These are phyloP conservation scores for Pollimyrus isidori DNA, from an alignment of 2,113 vertebrate genomes.

Conservation along the genomic window DNA sequence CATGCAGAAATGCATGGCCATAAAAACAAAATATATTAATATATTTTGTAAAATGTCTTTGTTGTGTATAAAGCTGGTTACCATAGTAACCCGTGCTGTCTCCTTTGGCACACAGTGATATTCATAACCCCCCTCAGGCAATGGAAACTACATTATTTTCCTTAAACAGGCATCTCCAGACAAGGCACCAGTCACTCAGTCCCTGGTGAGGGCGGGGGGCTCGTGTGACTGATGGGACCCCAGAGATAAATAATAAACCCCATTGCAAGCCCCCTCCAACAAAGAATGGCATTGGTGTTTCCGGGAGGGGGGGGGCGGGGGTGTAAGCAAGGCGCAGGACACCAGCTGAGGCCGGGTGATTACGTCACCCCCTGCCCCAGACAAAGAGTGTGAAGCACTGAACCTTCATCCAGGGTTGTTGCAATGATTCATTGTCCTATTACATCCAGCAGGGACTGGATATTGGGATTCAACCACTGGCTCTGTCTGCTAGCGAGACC, in stretches of 20 bases:
- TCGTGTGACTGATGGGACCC: neutral
- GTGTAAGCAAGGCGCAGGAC: too few relatives aligned
- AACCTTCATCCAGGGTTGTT: neutral
- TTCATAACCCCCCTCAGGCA: neutral
- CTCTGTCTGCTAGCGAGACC: neutral
- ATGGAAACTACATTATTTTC: constrained; percentile 15
- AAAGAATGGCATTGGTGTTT: neutral
- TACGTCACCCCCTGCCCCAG: neutral
- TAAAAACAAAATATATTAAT: neutral
- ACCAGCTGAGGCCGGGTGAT: neutral
- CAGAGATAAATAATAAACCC: neutral
- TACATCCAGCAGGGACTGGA: neutral
- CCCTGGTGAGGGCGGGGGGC: neutral
- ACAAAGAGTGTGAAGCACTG: neutral
- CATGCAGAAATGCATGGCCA: neutral
- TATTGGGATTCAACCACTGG: neutral
- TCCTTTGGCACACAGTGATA: neutral
- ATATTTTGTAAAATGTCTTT: neutral
- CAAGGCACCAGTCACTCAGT: neutral
- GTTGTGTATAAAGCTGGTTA: neutral
- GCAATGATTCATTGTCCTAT: neutral
- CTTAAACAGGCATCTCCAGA: constrained; percentile 2
- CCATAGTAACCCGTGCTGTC: neutral
- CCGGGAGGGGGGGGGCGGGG: neutral
- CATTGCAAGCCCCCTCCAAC: neutral